A percentile compares a stretch with the other conserved stretches of the same genome.
Evolutionary conservation across 2,113 vertebrate species (phyloP).

Genomic region (Amphilophus citrinellus): DNA sequence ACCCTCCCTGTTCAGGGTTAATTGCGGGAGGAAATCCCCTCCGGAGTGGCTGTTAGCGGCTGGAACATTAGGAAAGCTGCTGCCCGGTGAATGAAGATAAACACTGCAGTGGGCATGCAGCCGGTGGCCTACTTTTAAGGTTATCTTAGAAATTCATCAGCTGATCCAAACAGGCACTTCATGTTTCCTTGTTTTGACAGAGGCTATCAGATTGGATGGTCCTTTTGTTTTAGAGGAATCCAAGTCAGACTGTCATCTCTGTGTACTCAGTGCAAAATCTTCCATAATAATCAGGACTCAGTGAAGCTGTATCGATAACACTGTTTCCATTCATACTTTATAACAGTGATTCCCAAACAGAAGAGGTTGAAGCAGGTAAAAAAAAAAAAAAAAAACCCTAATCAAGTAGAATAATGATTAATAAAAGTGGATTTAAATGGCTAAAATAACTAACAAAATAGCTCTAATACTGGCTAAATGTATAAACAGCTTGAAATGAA

Average conservation of each 20-base stretch:
- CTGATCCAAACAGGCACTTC: slow-evolving; percentile 10
- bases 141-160: slow-evolving; percentile 67
- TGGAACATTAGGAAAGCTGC: slow-evolving; percentile 69
- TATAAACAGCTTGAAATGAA: neutral
- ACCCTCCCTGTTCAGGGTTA: slow-evolving; percentile 63
- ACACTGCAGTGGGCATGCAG: slow-evolving; percentile 15
- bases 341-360: neutral
- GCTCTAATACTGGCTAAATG: neutral
- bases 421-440: slow-evolving; percentile 1
- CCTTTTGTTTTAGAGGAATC: slow-evolving; percentile 65
- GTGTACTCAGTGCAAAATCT: slow-evolving; percentile 1
- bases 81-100: slow-evolving; percentile 34
- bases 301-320: neutral
- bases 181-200: slow-evolving; percentile 73
- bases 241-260: slow-evolving; percentile 35
- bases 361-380: neutral
- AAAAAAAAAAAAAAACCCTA: neutral
- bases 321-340: neutral
- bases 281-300: slow-evolving; percentile 8
- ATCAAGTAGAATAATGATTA: too few relatives aligned
- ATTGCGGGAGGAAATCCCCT: slow-evolving; percentile 73
- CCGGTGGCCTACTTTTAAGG: slow-evolving; percentile 47
- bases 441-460: neutral
- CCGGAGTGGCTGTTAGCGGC: slow-evolving; percentile 48
- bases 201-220: slow-evolving; percentile 25